Conservation (phyloP, 2,113 vertebrate species). For the Menura novaehollandiae region DNA sequence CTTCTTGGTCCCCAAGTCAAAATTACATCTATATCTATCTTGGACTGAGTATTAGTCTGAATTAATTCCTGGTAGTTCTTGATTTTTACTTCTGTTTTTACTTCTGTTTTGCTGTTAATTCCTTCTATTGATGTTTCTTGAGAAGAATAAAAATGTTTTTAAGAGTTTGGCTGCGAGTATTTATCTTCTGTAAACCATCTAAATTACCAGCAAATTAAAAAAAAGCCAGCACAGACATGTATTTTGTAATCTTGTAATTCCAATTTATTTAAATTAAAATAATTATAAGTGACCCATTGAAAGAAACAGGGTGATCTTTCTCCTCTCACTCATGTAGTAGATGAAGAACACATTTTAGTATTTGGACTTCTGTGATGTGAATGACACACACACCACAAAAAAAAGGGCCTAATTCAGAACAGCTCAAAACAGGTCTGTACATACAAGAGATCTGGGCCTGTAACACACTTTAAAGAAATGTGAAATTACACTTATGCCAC, state of each 20-base stretch:
- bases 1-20: neutral
- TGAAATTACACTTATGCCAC: neutral
- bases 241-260: neutral
- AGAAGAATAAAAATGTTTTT: neutral
- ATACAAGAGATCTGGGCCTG: neutral
- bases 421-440: neutral
- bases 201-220: neutral
- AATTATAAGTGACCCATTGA: neutral
- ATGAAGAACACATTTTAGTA: neutral
- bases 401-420: neutral
- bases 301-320: neutral
- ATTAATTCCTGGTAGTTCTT: neutral
- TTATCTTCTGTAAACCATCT: neutral
- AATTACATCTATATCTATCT: neutral
- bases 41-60: neutral
- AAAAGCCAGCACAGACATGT: rapidly evolving
- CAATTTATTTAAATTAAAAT: neutral
- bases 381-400: rapidly evolving
- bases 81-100: neutral
- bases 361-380: neutral
- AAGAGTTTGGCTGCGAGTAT: neutral
- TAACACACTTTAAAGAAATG: neutral
- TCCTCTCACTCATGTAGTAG: neutral
- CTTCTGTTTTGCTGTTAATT: neutral
- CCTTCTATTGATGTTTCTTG: neutral